Percentiles rank a stretch among this genome's conserved stretches.
These are phyloP conservation scores for Torymus texanus DNA, from an alignment of 2,888 invertebrate genomes.

Conservation along the genomic window DNA sequence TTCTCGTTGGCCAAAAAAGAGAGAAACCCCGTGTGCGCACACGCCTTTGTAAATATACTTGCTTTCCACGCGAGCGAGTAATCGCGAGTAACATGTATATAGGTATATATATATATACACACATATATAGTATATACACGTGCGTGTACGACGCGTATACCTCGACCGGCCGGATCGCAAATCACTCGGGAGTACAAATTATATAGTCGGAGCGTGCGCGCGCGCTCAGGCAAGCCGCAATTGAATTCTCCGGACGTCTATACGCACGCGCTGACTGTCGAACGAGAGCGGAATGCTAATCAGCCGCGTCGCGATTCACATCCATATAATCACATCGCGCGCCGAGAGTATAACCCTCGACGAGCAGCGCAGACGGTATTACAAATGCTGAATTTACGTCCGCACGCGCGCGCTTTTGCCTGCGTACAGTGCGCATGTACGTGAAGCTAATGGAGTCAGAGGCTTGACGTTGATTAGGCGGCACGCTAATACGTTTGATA, in stretches of 20 bases:
- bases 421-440: neutral
- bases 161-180: slow-evolving; percentile 6
- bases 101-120: too few relatives aligned
- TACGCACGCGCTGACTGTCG: neutral
- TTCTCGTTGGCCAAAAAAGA: too few relatives aligned
- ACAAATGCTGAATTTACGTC: slow-evolving; percentile 31
- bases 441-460: slow-evolving; percentile 43
- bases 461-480: slow-evolving; percentile 56
- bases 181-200: slow-evolving; percentile 39
- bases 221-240: slow-evolving; percentile 10
- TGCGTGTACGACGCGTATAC: too few relatives aligned
- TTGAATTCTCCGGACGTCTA: slow-evolving; percentile 41
- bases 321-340: slow-evolving; percentile 13
- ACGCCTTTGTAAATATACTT: too few relatives aligned
- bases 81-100: too few relatives aligned
- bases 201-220: slow-evolving; percentile 11
- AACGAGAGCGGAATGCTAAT: slow-evolving; percentile 23
- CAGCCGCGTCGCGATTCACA: slow-evolving; percentile 10
- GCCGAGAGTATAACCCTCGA: neutral
- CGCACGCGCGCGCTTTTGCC: slow-evolving; percentile 3
- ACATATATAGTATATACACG: too few relatives aligned
- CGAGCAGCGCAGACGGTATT: neutral
- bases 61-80: too few relatives aligned
- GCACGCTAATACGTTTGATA: slow-evolving; percentile 66
- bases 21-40: too few relatives aligned